Evolutionary conservation across 2,113 vertebrate species (phyloP).

Genomic region (Campylorhamphus procurvoides): DNA sequence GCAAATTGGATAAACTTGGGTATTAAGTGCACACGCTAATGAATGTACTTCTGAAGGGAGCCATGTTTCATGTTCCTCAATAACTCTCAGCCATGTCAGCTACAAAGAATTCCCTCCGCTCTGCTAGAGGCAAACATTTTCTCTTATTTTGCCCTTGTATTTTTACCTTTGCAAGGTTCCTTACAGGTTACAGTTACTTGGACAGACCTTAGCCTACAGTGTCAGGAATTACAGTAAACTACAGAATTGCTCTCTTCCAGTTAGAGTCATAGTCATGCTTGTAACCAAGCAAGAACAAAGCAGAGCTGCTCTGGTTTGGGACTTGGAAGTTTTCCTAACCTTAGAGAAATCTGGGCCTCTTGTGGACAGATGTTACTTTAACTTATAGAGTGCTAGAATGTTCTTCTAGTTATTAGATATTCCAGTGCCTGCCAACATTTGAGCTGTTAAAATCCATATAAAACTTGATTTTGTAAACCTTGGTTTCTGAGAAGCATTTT

Average conservation of each 20-base stretch:
- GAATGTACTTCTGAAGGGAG: not conserved
- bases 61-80: not conserved
- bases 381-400: not conserved
- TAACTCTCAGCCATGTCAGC: not conserved
- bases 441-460: not conserved
- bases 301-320: slow-evolving; percentile 8
- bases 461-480: slow-evolving; percentile 38
- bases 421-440: not conserved
- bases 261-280: slow-evolving; percentile 1
- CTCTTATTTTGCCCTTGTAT: not conserved
- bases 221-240: not conserved
- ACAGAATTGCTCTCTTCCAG: not conserved
- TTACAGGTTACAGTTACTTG: not conserved
- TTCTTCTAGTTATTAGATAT: slow-evolving; percentile 23
- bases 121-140: not conserved
- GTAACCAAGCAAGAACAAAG: not conserved
- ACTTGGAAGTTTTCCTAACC: slow-evolving; percentile 12
- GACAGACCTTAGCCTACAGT: not conserved
- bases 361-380: slow-evolving; percentile 21
- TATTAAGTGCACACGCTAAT: not conserved
- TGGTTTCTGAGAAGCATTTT: slow-evolving; percentile 24
- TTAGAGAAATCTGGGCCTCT: not conserved
- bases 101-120: not conserved
- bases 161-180: not conserved
- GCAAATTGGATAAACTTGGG: not conserved